These are phyloP conservation scores for Nerophis lumbriciformis DNA, from an alignment of 2,113 vertebrate species.

Conservation along the genomic window DNA sequence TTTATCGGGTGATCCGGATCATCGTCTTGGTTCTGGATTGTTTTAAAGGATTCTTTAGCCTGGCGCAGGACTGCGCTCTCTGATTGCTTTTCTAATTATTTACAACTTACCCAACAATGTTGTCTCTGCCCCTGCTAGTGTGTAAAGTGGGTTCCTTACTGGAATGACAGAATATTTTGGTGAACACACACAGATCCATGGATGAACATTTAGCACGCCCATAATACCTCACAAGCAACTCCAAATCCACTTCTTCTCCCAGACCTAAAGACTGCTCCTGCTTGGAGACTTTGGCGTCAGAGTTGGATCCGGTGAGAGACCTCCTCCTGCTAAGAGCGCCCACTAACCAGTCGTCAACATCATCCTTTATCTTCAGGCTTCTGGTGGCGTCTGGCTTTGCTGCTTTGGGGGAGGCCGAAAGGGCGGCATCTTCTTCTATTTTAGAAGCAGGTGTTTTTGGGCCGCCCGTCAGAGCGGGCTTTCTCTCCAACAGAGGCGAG, in stretches of 20 bases:
- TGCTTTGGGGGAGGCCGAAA: slow-evolving; percentile 25
- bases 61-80: too few relatives aligned
- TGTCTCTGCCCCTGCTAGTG: slow-evolving; percentile 34
- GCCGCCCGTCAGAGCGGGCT: slow-evolving; percentile 7
- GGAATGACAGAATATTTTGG: slow-evolving; percentile 15
- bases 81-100: too few relatives aligned
- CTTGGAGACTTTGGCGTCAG: slow-evolving; percentile 38
- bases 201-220: neutral
- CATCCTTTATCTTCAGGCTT: slow-evolving; percentile 23
- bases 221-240: slow-evolving; percentile 45
- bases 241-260: slow-evolving; percentile 17
- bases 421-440: neutral
- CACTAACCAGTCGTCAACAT: slow-evolving; percentile 76
- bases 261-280: slow-evolving; percentile 29
- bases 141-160: slow-evolving; percentile 47
- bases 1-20: too few relatives aligned
- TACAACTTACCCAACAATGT: neutral
- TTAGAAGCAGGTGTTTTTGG: slow-evolving; percentile 18
- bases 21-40: too few relatives aligned
- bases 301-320: slow-evolving; percentile 29
- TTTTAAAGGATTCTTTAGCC: too few relatives aligned
- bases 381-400: slow-evolving; percentile 25
- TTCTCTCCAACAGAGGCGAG: slow-evolving; percentile 40
- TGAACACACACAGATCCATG: neutral
- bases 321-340: slow-evolving; percentile 75